Evolutionary conservation across 2,797 vertebrate species (phyloP).

Genomic region (Sebastes steindachneri): DNA sequence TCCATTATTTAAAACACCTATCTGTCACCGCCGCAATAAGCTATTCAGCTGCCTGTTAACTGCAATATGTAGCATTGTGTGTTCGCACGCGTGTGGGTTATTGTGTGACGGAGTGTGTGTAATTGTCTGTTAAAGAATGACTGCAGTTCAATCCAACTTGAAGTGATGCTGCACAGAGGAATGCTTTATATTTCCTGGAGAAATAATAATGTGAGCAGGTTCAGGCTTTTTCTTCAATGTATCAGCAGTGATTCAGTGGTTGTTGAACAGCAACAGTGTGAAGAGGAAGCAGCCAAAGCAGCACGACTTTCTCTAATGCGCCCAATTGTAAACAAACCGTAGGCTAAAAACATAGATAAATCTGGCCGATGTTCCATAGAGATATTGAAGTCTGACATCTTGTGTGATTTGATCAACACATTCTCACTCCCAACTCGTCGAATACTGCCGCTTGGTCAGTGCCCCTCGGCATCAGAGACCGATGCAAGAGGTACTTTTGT

Average conservation of each 20-base stretch:
- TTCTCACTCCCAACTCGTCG: too few relatives aligned
- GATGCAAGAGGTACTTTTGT: too few relatives aligned
- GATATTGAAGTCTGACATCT: too few relatives aligned
- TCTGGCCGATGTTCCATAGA: too few relatives aligned
- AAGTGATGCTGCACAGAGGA: background rate
- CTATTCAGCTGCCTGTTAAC: conserved; percentile 48
- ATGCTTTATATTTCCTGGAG: background rate
- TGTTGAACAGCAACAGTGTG: background rate
- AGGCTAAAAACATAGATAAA: too few relatives aligned
- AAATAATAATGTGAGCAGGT: background rate
- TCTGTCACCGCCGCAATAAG: conserved; percentile 49
- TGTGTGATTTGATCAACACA: too few relatives aligned
- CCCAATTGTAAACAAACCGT: background rate
- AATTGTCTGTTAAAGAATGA: conserved; percentile 2
- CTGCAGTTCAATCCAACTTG: background rate
- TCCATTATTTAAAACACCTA: conserved; percentile 66
- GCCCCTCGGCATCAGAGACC: too few relatives aligned
- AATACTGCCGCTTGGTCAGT: too few relatives aligned
- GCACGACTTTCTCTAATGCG: background rate
- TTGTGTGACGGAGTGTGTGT: conserved; percentile 1
- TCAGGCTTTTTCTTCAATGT: background rate
- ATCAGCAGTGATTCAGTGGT: background rate
- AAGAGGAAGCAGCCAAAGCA: background rate
- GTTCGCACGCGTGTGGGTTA: conserved; percentile 1
- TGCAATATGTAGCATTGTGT: conserved; percentile 47